These are phyloP conservation scores for Tetragonisca angustula DNA, from an alignment of 2,888 invertebrate species.

Conservation along the genomic window DNA sequence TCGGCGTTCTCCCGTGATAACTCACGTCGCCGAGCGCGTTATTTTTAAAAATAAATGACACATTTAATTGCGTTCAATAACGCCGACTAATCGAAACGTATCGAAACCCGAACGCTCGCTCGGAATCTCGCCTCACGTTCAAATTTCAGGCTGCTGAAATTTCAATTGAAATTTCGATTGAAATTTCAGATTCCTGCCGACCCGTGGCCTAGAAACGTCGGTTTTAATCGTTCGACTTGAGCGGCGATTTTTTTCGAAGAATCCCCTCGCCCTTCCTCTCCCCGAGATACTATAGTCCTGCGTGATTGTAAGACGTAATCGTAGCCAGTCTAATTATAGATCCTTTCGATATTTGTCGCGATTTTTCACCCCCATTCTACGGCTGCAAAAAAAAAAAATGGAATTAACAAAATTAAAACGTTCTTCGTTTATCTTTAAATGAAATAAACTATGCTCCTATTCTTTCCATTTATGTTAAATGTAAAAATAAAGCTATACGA, in stretches of 20 bases:
- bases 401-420: too few species aligned
- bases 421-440: too few species aligned
- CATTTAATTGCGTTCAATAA: conserved; percentile 48
- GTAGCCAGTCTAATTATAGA: conserved; percentile 40
- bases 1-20: background rate
- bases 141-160: conserved; percentile 4
- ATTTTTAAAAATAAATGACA: conserved; percentile 17
- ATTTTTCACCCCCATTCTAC: background rate
- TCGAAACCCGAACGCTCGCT: background rate
- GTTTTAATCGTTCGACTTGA: conserved; percentile 36
- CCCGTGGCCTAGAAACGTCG: conserved; percentile 23
- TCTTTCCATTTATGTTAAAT: too few species aligned
- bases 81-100: background rate
- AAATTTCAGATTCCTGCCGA: too few species aligned
- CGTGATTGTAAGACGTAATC: conserved; percentile 30
- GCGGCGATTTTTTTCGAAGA: conserved; percentile 13
- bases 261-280: conserved; percentile 13
- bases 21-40: background rate
- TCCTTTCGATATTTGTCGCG: conserved; percentile 13
- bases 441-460: too few species aligned
- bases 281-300: conserved; percentile 23
- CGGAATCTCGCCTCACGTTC: background rate
- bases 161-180: conserved; percentile 5
- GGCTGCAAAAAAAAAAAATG: too few species aligned
- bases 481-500: too few species aligned